Base-by-base conservation (phyloP, 2,113 vertebrate genomes). In the Pseudolaguvia tuberculata region DNA sequence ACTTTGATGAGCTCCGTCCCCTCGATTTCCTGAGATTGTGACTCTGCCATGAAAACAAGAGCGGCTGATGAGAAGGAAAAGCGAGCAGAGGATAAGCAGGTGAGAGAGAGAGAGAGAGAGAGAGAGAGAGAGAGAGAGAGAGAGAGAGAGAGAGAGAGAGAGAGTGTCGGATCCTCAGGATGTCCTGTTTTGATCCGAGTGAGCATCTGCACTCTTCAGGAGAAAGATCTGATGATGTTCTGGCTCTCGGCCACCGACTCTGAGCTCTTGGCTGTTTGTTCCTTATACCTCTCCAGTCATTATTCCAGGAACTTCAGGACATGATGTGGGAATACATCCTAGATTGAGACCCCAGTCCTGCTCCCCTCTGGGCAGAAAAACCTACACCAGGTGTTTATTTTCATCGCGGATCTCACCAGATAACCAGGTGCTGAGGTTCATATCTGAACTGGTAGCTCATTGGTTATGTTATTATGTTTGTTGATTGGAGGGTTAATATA, bases 141-240 rank as follows among this genome's bases (percentile, higher is more conserved):
- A 35, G 31, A 3, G 31, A 35, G 31, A 35, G 31, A 35, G 31
- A 3, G 31, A 35, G 31, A 88, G 87, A 72, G 88, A 90, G 91
- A 91, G 92, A 88, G 90, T 91, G 93, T 91, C 77, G 89, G 67
- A 63, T 76, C 91, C 31, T 91, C 94, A 98, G 97, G 96, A 99
- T 97, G 94, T 99, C 96, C 96, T 99, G 97, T 98, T 97, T 96
- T 98, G 94, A 97, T 94, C 94, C 94, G 93, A 85, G 91, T 93
- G 95, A 93, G 94, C 93, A 95, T 96, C 94, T 93, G 94, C 92
- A 88, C 91, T 90, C 91, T 90, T 92, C 91, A 91, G 90, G 90
- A 92, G 95, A 94, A 97, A 96, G 96, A 96, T 96, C 25, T n/a
- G 11, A 71, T n/a, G 39, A 58, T 42, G 18, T 66, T 62, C 53